phyloP scores from a whole-genome alignment of 2,888 invertebrate species.

The Parnassius orleans region DNA sequence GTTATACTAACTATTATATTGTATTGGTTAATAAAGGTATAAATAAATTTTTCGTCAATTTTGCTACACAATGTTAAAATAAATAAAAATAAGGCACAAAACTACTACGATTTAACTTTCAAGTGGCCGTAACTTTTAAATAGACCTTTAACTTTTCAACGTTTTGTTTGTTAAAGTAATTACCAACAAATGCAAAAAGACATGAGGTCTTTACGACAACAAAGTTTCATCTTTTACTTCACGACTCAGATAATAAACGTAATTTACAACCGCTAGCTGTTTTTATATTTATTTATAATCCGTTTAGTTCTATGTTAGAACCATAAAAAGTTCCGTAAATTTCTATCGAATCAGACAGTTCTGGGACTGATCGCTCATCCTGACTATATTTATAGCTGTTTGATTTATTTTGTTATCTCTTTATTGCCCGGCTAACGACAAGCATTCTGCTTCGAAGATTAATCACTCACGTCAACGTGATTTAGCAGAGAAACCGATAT shows the following conservation, averaged over 20 bases:
- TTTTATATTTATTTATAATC: slow-evolving; percentile 69
- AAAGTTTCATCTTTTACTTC: slow-evolving; percentile 45
- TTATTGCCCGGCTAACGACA: slow-evolving; percentile 78
- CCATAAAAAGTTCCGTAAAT: slow-evolving; percentile 73
- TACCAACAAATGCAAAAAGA: slow-evolving; percentile 25
- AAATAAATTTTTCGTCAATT: background rate
- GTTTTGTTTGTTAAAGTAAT: slow-evolving; percentile 27
- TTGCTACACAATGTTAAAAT: background rate
- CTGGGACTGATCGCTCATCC: slow-evolving; percentile 75
- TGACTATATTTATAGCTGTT: slow-evolving; percentile 72
- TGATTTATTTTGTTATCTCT: slow-evolving; percentile 81
- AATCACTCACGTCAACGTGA: slow-evolving; percentile 77
- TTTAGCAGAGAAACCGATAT: slow-evolving; percentile 79
- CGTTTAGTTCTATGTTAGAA: slow-evolving; percentile 61
- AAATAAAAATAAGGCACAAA: slow-evolving; percentile 10
- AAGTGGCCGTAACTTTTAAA: slow-evolving; percentile 27
- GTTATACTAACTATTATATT: too few relatives aligned
- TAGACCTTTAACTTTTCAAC: slow-evolving; percentile 26
- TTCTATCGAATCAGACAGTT: slow-evolving; percentile 65
- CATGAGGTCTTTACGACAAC: slow-evolving; percentile 34
- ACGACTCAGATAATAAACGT: slow-evolving; percentile 62
- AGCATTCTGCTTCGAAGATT: slow-evolving; percentile 76
- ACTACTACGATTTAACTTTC: slow-evolving; percentile 16
- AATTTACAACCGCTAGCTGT: slow-evolving; percentile 65
- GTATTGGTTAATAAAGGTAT: too few relatives aligned